A percentile compares a stretch with the other conserved stretches of the same genome.
Conservation (phyloP, 2,113 vertebrate species). For the Cranoglanis bouderius region DNA sequence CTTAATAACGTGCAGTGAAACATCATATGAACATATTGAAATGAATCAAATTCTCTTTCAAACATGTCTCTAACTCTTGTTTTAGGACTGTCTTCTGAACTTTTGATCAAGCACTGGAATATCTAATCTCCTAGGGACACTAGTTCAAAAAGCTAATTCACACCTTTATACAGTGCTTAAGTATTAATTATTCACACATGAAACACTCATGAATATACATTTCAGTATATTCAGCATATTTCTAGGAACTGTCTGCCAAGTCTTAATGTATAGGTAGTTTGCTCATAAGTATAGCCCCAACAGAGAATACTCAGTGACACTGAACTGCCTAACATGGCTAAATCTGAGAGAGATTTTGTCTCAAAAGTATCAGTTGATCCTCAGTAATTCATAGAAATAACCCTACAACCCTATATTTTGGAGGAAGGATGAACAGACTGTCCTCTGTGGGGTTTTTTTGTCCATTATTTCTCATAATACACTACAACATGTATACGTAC, state of each 20-base stretch:
- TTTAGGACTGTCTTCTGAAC: neutral
- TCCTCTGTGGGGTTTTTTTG: neutral
- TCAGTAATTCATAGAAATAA: slow-evolving; percentile 45
- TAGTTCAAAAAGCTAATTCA: neutral
- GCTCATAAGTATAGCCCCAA: neutral
- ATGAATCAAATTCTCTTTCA: neutral
- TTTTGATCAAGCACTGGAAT: neutral
- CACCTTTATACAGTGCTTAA: neutral
- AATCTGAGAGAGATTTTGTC: slow-evolving; percentile 5
- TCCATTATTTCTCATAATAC: neutral
- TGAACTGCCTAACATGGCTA: neutral
- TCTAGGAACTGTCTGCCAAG: neutral
- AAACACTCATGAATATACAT: neutral
- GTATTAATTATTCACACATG: neutral
- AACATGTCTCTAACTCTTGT: neutral
- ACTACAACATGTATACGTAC: neutral
- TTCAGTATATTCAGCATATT: neutral
- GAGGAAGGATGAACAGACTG: neutral
- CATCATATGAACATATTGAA: neutral
- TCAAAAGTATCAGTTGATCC: slow-evolving; percentile 33
- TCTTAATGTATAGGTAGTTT: neutral
- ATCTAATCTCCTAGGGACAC: neutral
- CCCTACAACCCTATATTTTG: slow-evolving; percentile 28
- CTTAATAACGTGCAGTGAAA: neutral
- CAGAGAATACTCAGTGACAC: neutral